These are phyloP conservation scores for Phortica variegata DNA, from an alignment of 1,140 invertebrate genomes.

Conservation along the genomic window DNA sequence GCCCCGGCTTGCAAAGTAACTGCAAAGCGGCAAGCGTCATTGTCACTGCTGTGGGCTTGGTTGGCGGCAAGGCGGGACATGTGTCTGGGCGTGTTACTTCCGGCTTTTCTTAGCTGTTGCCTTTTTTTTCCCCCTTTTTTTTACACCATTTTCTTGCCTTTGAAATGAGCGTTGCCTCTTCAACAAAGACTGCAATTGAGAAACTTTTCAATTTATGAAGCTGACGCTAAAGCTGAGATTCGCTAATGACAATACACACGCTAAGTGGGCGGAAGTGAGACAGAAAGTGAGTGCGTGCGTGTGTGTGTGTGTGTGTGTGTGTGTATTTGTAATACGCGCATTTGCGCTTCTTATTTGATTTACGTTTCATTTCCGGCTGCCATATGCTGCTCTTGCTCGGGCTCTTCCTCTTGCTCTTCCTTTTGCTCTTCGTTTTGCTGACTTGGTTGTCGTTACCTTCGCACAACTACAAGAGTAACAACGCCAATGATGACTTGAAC, in stretches of 20 bases:
- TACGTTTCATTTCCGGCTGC: constrained; percentile 54
- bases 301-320: constrained; percentile 8
- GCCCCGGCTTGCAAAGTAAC: constrained; percentile 14
- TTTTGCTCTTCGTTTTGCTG: no score
- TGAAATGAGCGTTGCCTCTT: constrained; percentile 39
- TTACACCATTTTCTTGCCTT: constrained; percentile 10
- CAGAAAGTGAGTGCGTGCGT: constrained; percentile 5
- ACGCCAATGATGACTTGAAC: constrained; percentile 3
- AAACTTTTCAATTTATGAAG: constrained; percentile 46
- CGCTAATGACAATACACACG: constrained; percentile 53
- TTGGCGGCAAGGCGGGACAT: constrained; percentile 24
- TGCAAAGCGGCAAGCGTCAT: constrained; percentile 9
- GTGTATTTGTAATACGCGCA: constrained; percentile 28
- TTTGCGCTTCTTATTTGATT: constrained; percentile 53
- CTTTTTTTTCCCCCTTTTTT: constrained; percentile 50
- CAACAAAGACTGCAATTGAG: constrained; percentile 44
- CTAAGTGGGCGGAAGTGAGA: neutral
- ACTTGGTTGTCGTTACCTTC: no score
- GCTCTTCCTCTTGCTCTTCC: no score
- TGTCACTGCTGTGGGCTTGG: no score
- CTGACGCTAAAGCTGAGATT: constrained; percentile 20
- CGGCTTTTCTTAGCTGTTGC: constrained; percentile 42
- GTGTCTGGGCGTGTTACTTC: constrained; percentile 30
- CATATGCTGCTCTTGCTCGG: constrained; percentile 53
- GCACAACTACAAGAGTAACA: constrained; percentile 12